Percentiles rank a stretch among this genome's conserved stretches.
These are phyloP conservation scores for Aspidiotus destructor DNA, from an alignment of 2,888 invertebrate genomes.

Conservation along the genomic window DNA sequence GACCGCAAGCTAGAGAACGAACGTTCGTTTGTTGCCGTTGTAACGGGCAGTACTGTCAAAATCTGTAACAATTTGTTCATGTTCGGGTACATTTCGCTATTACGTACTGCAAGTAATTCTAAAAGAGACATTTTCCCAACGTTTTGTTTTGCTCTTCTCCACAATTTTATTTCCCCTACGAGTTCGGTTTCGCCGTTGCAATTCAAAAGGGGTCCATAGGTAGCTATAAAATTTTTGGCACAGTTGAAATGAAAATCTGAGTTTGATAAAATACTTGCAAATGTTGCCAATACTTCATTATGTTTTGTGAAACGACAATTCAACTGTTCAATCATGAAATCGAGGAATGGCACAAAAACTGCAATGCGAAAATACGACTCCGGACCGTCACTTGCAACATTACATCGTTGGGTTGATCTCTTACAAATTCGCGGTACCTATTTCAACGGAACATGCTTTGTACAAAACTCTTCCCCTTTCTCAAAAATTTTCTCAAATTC, in stretches of 20 bases:
- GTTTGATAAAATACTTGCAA: neutral
- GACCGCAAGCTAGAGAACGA: neutral
- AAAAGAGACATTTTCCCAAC: neutral
- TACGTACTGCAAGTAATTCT: neutral
- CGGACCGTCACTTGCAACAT: neutral
- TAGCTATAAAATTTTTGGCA: no score
- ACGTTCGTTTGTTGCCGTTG: neutral
- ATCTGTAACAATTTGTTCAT: neutral
- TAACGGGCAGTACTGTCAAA: conserved; percentile 1
- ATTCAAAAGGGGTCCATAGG: no score
- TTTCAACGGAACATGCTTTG: neutral
- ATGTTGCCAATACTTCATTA: neutral
- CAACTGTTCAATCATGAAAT: neutral
- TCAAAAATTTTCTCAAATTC: neutral
- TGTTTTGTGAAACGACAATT: neutral
- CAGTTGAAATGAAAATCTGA: neutral
- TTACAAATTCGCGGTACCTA: neutral
- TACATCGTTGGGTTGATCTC: neutral
- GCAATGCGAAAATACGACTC: neutral
- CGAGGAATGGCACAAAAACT: neutral
- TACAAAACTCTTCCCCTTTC: neutral
- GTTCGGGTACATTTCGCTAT: neutral
- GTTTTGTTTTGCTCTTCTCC: no score
- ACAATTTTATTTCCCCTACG: neutral
- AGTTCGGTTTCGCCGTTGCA: no score